Evolutionary conservation across 2,888 invertebrate genomes (phyloP).

Genomic region (Ctenicera cuprea): DNA sequence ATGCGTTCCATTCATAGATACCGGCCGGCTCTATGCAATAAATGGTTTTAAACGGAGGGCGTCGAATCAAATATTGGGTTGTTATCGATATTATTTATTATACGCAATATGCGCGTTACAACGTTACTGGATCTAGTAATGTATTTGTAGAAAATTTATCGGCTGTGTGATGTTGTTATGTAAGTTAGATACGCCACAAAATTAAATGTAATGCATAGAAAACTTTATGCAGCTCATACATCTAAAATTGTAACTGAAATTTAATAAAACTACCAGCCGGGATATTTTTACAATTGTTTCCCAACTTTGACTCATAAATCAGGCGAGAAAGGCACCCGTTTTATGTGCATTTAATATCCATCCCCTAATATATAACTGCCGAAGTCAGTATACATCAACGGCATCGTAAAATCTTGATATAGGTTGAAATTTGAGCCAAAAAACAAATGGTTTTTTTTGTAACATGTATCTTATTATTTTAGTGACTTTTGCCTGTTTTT

Average conservation of each 20-base stretch:
- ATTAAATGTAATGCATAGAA: constrained; percentile 37
- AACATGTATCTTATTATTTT: constrained; percentile 49
- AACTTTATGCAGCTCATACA: neutral
- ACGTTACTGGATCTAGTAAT: constrained; percentile 13
- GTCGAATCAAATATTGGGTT: constrained; percentile 36
- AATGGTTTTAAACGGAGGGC: constrained; percentile 45
- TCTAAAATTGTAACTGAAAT: constrained; percentile 30
- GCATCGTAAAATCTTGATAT: constrained; percentile 47
- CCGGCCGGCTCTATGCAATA: constrained; percentile 18
- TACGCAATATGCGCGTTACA: constrained; percentile 41
- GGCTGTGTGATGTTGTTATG: constrained; percentile 40
- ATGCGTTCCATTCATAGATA: constrained; percentile 46
- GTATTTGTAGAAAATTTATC: constrained; percentile 46
- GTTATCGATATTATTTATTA: constrained; percentile 53
- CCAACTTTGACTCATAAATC: constrained; percentile 57
- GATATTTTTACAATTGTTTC: constrained; percentile 59
- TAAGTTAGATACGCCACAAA: constrained; percentile 34
- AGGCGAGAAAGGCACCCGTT: constrained; percentile 55
- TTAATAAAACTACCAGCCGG: constrained; percentile 39
- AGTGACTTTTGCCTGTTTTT: constrained; percentile 32
- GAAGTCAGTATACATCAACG: constrained; percentile 45
- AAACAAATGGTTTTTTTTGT: constrained; percentile 52
- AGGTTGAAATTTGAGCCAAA: constrained; percentile 42
- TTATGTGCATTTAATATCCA: constrained; percentile 60
- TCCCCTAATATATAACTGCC: constrained; percentile 49